Evolutionary conservation across 2,888 invertebrate genomes (phyloP).

Genomic region (Aromia moschata): DNA sequence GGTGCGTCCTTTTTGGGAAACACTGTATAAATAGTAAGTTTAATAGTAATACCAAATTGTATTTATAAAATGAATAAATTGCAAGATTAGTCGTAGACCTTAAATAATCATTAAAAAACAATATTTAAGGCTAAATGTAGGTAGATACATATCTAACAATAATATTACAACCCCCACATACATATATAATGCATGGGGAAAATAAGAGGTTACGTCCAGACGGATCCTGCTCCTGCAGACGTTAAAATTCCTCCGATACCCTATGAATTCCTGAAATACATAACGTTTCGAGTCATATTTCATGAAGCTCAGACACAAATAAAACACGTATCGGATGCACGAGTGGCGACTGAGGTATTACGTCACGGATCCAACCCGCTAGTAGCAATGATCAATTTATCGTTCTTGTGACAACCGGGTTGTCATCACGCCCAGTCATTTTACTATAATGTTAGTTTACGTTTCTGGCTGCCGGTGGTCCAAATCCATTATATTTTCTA

Average conservation of each 20-base stretch:
- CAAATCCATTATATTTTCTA: slow-evolving; percentile 28
- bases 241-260: slow-evolving; percentile 43
- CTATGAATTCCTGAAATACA: slow-evolving; percentile 44
- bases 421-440: slow-evolving; percentile 58
- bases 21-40: no score
- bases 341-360: slow-evolving; percentile 47
- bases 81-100: no score
- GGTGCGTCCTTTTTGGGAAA: no score
- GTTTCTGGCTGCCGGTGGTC: slow-evolving; percentile 39
- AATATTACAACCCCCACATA: slow-evolving; percentile 28
- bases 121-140: no score
- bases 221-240: slow-evolving; percentile 36
- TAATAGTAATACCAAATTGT: no score
- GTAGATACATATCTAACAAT: no score
- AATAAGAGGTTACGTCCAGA: neutral
- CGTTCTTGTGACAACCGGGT: slow-evolving; percentile 50
- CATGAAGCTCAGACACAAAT: slow-evolving; percentile 47
- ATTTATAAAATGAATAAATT: no score
- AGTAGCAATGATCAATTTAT: slow-evolving; percentile 49
- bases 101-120: no score
- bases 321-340: slow-evolving; percentile 42
- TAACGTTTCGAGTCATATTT: slow-evolving; percentile 53
- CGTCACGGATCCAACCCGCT: slow-evolving; percentile 37
- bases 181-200: neutral
- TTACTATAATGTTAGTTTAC: slow-evolving; percentile 54